phyloP scores from a whole-genome alignment of 2,888 invertebrate genomes.

The Noctuana brunneofusca region DNA sequence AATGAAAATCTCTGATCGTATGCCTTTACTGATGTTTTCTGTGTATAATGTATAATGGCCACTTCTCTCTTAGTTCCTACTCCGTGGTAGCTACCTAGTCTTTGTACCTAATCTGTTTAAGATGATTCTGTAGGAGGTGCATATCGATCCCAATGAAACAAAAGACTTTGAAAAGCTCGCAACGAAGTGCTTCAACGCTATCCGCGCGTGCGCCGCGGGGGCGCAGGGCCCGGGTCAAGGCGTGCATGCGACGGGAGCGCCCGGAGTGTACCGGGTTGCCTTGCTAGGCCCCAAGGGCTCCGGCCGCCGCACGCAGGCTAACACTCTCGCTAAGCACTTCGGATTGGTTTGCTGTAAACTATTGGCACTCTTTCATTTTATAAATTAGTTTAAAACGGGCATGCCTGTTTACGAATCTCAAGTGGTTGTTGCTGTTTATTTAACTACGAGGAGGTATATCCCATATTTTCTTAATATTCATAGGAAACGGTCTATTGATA shows the following conservation, averaged over 20 bases:
- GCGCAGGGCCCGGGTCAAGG: slow-evolving; percentile 62
- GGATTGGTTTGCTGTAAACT: slow-evolving; percentile 70
- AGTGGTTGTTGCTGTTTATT: too few species aligned
- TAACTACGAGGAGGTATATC: too few species aligned
- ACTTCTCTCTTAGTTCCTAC: too few species aligned
- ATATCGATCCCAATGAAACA: slow-evolving; percentile 49
- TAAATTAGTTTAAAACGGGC: too few species aligned
- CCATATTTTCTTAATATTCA: too few species aligned
- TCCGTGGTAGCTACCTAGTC: background rate
- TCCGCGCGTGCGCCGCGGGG: slow-evolving; percentile 60
- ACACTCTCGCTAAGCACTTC: slow-evolving; percentile 74
- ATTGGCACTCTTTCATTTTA: too few species aligned
- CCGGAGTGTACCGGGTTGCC: slow-evolving; percentile 81
- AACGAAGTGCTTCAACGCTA: slow-evolving; percentile 63
- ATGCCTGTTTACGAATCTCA: too few species aligned
- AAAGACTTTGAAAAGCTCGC: slow-evolving; percentile 50
- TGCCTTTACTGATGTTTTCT: too few species aligned
- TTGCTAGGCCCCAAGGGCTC: slow-evolving; percentile 84
- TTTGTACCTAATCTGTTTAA: background rate
- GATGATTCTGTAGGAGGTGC: slow-evolving; percentile 54
- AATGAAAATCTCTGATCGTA: too few species aligned
- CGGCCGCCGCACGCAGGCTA: slow-evolving; percentile 81
- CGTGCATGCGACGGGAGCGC: slow-evolving; percentile 65
- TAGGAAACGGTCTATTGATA: too few species aligned
- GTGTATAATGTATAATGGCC: too few species aligned